Conservation (phyloP, 2,888 invertebrate genomes). For the Polydrusus cervinus region DNA sequence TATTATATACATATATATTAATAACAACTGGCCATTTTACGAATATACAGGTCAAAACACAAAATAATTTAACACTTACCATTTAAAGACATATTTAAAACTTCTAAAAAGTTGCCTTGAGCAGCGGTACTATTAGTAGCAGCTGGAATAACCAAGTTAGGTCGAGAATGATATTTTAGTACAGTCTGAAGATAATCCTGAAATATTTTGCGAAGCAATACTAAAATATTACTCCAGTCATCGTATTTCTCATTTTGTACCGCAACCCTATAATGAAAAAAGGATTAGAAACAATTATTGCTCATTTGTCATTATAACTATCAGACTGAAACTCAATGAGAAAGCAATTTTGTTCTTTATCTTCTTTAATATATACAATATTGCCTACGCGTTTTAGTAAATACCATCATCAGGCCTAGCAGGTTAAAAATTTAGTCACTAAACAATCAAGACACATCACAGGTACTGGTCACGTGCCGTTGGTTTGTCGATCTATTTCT, state of each 20-base stretch:
- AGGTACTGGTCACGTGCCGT: too few species aligned
- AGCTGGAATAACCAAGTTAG: conserved; percentile 81
- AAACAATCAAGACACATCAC: too few species aligned
- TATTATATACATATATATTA: too few species aligned
- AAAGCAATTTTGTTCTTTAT: too few species aligned
- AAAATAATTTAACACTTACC: conserved; percentile 73
- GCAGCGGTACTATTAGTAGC: conserved; percentile 92
- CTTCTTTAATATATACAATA: too few species aligned
- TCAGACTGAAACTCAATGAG: too few species aligned
- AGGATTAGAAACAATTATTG: neutral
- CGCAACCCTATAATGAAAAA: conserved; percentile 79
- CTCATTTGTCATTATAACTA: neutral
- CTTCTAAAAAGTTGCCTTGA: conserved; percentile 98
- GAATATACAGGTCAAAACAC: neutral
- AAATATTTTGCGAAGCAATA: conserved; percentile 89
- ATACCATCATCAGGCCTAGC: too few species aligned
- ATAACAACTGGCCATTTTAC: too few species aligned
- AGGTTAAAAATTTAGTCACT: too few species aligned
- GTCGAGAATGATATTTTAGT: conserved; percentile 88
- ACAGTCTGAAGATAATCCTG: conserved; percentile 93
- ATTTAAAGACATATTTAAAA: conserved; percentile 98
- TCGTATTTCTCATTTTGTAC: conserved; percentile 99
- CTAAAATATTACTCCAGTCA: conserved; percentile 95
- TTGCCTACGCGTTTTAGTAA: too few species aligned
- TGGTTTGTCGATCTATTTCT: too few species aligned